phyloP scores from a whole-genome alignment of 2,888 invertebrate species.

The Dynastes maya region DNA sequence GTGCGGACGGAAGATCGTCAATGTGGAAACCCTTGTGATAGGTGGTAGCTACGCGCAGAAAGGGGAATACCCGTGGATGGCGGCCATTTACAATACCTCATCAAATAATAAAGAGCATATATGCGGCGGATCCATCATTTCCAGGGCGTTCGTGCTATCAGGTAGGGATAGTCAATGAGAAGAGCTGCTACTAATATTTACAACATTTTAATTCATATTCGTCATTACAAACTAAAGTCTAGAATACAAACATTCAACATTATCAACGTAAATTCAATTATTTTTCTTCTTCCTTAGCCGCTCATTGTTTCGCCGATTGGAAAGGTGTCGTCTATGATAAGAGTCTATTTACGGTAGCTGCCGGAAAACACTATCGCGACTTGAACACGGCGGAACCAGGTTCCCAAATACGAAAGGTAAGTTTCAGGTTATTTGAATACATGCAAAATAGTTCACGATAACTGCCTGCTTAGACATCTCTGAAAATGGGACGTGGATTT shows the following conservation, averaged over 20 bases:
- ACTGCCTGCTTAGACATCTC: no score
- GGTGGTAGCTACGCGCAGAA: constrained; percentile 23
- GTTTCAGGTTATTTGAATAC: neutral
- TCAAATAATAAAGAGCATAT: constrained; percentile 13
- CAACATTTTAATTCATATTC: no score
- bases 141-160: constrained; percentile 44
- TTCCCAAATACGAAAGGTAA: constrained; percentile 39
- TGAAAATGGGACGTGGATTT: no score
- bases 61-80: constrained; percentile 50
- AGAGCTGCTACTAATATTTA: neutral
- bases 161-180: constrained; percentile 24
- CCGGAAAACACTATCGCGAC: constrained; percentile 64
- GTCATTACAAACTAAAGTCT: no score
- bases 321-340: constrained; percentile 50
- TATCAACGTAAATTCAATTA: no score
- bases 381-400: constrained; percentile 58
- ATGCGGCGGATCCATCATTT: constrained; percentile 51
- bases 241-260: no score
- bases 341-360: constrained; percentile 58
- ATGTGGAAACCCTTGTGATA: constrained; percentile 32
- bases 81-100: constrained; percentile 34
- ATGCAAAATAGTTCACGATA: no score
- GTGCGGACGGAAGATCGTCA: constrained; percentile 43
- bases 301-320: constrained; percentile 61
- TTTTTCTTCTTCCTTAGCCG: constrained; percentile 35